phyloP scores from a whole-genome alignment of 2,797 vertebrate species.

The Heterohyrax brucei region DNA sequence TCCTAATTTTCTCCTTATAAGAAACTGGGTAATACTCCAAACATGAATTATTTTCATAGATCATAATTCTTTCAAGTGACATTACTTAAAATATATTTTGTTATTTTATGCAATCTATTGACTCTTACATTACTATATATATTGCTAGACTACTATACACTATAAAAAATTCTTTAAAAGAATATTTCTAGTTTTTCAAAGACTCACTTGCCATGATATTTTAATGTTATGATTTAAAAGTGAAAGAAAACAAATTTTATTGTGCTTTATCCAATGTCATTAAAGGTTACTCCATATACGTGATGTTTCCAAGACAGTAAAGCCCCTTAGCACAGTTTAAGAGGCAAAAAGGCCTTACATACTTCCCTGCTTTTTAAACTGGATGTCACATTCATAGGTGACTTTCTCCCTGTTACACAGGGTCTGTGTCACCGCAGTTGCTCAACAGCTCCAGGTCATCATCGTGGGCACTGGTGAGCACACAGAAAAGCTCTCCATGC shows the following conservation, averaged over 20 bases:
- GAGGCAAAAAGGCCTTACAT: background rate
- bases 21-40: conserved; percentile 37
- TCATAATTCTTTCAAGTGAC: conserved; percentile 51
- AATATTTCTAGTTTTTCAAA: conserved; percentile 50
- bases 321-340: background rate
- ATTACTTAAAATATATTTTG: conserved; percentile 62
- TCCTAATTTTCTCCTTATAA: conserved; percentile 57
- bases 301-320: conserved; percentile 36
- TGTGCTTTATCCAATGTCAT: background rate
- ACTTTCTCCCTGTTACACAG: background rate
- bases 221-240: conserved; percentile 31
- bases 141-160: background rate
- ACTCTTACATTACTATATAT: conserved; percentile 14
- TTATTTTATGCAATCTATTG: conserved; percentile 32
- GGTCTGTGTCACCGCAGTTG: background rate
- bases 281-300: background rate
- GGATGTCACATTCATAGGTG: background rate
- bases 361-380: conserved; percentile 24
- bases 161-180: conserved; percentile 54
- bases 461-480: background rate
- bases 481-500: background rate
- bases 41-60: conserved; percentile 64
- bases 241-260: conserved; percentile 49
- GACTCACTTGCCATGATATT: conserved; percentile 58
- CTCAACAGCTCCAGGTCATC: background rate